These are phyloP conservation scores for Takifugu rubripes DNA, from an alignment of 2,797 vertebrate genomes.

Conservation along the genomic window DNA sequence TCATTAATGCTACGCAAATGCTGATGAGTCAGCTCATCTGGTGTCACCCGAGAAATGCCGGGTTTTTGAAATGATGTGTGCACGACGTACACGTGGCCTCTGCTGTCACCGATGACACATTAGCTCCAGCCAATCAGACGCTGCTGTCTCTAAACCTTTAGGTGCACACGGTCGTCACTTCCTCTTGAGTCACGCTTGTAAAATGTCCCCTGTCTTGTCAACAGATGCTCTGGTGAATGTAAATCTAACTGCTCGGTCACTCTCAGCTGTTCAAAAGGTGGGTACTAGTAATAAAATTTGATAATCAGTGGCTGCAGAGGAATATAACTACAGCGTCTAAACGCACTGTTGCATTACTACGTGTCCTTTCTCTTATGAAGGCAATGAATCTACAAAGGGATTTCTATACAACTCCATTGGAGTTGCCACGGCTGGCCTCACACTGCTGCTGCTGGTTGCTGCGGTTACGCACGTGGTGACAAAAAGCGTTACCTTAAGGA, in stretches of 20 bases:
- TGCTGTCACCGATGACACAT: neutral
- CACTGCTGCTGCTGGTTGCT: slow-evolving; percentile 5
- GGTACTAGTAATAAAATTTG: neutral
- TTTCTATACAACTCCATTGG: neutral
- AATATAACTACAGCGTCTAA: neutral
- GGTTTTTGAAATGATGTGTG: neutral
- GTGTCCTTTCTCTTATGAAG: neutral
- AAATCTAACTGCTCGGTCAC: slow-evolving; percentile 1
- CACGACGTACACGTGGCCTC: neutral
- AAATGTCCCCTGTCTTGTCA: slow-evolving; percentile 41
- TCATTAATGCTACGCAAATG: too few relatives aligned
- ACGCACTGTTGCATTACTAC: neutral
- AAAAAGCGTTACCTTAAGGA: slow-evolving; percentile 31
- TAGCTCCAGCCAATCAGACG: neutral
- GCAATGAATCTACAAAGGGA: rapidly evolving
- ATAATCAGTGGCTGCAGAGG: too few relatives aligned
- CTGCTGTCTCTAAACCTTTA: neutral
- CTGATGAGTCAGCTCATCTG: too few relatives aligned
- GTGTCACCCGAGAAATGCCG: too few relatives aligned
- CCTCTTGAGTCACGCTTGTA: slow-evolving; percentile 33
- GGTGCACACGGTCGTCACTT: slow-evolving; percentile 32
- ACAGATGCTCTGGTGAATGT: slow-evolving; percentile 54
- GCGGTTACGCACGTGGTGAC: slow-evolving; percentile 35
- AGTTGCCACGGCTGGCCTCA: rapidly evolving
- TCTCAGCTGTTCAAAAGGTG: slow-evolving; percentile 4